Percentiles rank a stretch among this genome's conserved stretches.
These are phyloP conservation scores for Percopsis omiscomaycus DNA, from an alignment of 2,797 vertebrate species.

Conservation along the genomic window DNA sequence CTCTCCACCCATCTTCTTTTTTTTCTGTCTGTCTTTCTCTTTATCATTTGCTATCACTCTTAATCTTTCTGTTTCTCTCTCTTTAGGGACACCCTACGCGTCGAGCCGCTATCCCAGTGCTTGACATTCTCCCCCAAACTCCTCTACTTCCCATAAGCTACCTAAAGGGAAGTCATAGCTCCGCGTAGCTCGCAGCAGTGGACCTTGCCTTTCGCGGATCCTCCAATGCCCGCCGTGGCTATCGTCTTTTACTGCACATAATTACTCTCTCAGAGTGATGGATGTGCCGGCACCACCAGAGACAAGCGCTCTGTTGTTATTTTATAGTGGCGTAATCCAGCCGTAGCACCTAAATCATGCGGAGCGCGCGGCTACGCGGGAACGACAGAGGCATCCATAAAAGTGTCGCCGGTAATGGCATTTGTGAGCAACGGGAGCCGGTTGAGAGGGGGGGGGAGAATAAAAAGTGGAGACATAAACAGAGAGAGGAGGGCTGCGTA, in stretches of 20 bases:
- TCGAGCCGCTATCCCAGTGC: no score
- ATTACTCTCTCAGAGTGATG: constrained; percentile 59
- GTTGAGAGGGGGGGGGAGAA: background rate
- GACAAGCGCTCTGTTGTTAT: constrained; percentile 36
- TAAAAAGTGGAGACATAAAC: constrained; percentile 31
- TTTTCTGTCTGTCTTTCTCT: background rate
- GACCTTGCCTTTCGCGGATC: constrained; percentile 22
- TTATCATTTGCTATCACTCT: background rate
- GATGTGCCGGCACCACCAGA: constrained; percentile 38
- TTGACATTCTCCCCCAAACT: background rate
- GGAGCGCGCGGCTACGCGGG: constrained; percentile 24
- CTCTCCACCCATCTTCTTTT: background rate
- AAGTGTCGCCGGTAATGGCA: constrained; percentile 23
- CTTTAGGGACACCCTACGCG: background rate
- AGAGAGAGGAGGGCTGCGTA: background rate
- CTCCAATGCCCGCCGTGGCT: constrained; percentile 36
- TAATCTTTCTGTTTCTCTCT: background rate
- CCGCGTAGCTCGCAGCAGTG: constrained; percentile 2
- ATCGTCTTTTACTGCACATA: constrained; percentile 53
- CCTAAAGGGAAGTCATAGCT: constrained; percentile 23
- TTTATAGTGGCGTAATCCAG: constrained; percentile 28
- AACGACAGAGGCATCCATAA: constrained; percentile 31
- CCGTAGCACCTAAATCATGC: constrained; percentile 46
- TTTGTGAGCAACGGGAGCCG: constrained; percentile 24
- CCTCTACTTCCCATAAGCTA: background rate